A percentile compares a stretch with the other conserved stretches of the same genome.
phyloP scores from a whole-genome alignment of 2,888 invertebrate species.

The Lithophane semibrunnea region DNA sequence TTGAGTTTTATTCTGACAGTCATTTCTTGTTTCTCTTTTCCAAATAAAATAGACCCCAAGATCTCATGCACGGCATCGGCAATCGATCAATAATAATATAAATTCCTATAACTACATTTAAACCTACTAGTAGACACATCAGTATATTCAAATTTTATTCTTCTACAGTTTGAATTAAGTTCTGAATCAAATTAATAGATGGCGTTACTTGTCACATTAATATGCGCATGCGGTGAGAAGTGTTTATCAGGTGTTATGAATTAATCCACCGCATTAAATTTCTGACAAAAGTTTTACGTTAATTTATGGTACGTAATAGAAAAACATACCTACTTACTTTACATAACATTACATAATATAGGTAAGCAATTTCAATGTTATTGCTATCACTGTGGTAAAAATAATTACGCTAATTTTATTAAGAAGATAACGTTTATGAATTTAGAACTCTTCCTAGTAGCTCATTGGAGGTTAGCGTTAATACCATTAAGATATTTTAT shows the following conservation, averaged over 20 bases:
- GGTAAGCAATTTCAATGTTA: background rate
- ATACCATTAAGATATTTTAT: background rate
- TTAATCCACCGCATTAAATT: slow-evolving; percentile 24
- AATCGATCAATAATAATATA: background rate
- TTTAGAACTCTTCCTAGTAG: slow-evolving; percentile 1
- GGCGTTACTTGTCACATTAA: slow-evolving; percentile 64
- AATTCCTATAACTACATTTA: background rate
- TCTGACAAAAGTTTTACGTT: background rate
- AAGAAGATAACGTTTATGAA: slow-evolving; percentile 17
- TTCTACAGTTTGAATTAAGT: slow-evolving; percentile 55
- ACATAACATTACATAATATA: background rate
- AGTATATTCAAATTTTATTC: slow-evolving; percentile 4
- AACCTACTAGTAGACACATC: background rate
- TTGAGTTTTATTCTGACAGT: background rate
- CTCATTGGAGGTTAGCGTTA: background rate
- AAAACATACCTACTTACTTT: background rate
- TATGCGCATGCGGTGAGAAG: slow-evolving; percentile 49
- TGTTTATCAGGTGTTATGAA: slow-evolving; percentile 33
- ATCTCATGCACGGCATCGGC: background rate
- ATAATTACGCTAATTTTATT: slow-evolving; percentile 8
- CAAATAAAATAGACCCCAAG: background rate
- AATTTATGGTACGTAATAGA: background rate
- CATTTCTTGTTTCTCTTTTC: background rate
- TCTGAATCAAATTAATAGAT: slow-evolving; percentile 63
- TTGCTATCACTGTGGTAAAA: background rate